A percentile compares a stretch with the other conserved stretches of the same genome.
These are phyloP conservation scores for Petrolisthes cinctipes DNA, from an alignment of 2,888 invertebrate genomes.

Conservation along the genomic window DNA sequence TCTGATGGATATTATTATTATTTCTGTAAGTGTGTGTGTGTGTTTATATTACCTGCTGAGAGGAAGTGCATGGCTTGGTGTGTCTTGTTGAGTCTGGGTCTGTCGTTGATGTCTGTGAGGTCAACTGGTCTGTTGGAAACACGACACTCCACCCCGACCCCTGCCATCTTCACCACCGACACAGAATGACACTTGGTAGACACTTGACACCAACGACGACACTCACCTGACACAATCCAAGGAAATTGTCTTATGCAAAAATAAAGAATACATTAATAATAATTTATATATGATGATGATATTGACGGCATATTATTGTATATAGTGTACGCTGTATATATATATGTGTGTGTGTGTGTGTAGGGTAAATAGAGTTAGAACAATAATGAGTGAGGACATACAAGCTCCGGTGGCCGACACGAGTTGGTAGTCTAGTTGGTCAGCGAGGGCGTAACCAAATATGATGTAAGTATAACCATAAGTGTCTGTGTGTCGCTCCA, in stretches of 20 bases:
- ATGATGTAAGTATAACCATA: constrained; percentile 10
- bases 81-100: constrained; percentile 25
- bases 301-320: background rate
- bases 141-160: background rate
- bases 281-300: background rate
- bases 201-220: constrained; percentile 8
- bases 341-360: background rate
- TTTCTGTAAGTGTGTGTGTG: no score
- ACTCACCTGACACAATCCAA: background rate
- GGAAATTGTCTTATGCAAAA: background rate
- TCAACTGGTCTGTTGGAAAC: background rate
- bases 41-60: background rate
- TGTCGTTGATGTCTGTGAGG: background rate
- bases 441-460: background rate
- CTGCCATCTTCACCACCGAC: constrained; percentile 6
- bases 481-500: background rate
- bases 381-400: background rate
- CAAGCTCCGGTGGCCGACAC: background rate
- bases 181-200: constrained; percentile 5
- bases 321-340: background rate
- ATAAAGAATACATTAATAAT: background rate
- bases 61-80: constrained; percentile 6
- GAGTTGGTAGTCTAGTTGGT: background rate
- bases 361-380: no score
- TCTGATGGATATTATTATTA: no score